phyloP scores from a whole-genome alignment of 2,888 invertebrate species.

The Helleia helle region DNA sequence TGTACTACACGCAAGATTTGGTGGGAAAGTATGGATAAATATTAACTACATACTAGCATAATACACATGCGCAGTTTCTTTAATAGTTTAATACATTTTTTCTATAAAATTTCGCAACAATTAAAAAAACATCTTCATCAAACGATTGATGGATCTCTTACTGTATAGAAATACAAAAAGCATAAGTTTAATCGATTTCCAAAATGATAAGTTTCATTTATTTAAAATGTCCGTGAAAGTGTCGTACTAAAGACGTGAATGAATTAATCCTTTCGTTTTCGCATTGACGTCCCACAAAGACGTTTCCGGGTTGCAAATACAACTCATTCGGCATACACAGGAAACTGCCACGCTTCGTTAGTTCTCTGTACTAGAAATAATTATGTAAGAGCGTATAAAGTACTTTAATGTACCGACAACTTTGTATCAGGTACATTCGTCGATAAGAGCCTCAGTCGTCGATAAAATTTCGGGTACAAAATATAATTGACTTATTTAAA shows the following conservation, averaged over 20 bases:
- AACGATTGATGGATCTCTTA: too few relatives aligned
- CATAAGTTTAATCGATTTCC: not conserved
- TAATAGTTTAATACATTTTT: too few relatives aligned
- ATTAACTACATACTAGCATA: too few relatives aligned
- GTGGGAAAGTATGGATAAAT: too few relatives aligned
- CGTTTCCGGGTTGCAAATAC: slow-evolving; percentile 62
- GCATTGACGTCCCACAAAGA: slow-evolving; percentile 37
- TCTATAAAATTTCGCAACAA: too few relatives aligned
- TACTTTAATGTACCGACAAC: slow-evolving; percentile 49
- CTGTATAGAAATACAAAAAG: not conserved
- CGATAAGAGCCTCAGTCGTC: too few relatives aligned
- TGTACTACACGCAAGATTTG: too few relatives aligned
- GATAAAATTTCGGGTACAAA: too few relatives aligned
- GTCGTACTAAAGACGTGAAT: slow-evolving; percentile 13
- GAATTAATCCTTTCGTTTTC: slow-evolving; percentile 50
- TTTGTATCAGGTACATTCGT: not conserved
- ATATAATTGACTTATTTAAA: too few relatives aligned
- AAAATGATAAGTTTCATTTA: not conserved
- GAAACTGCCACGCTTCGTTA: slow-evolving; percentile 64
- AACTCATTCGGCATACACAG: slow-evolving; percentile 46
- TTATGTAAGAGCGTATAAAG: slow-evolving; percentile 36
- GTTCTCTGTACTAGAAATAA: slow-evolving; percentile 30
- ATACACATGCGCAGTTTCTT: too few relatives aligned
- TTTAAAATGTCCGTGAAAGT: slow-evolving; percentile 3
- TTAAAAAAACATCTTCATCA: too few relatives aligned